Conservation (phyloP, 2,797 vertebrate species). For the Bucorvus abyssinicus region DNA sequence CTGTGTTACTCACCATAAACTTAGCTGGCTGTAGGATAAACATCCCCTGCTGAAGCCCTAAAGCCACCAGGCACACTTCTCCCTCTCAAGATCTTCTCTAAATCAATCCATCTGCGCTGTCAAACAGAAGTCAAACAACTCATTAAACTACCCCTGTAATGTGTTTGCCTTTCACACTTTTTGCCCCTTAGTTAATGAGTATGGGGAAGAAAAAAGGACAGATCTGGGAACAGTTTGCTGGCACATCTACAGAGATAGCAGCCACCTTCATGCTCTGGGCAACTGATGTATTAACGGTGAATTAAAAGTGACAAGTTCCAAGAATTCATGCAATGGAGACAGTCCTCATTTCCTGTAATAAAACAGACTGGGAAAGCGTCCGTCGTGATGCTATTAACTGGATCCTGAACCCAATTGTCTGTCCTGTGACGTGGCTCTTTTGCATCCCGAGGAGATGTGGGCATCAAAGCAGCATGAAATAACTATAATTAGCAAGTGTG, state of each 20-base stretch:
- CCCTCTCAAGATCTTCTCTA: background rate
- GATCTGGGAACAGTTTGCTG: background rate
- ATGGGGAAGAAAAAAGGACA: background rate
- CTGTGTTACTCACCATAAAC: background rate
- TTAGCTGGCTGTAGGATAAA: background rate
- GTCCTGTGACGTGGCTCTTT: background rate
- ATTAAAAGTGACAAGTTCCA: background rate
- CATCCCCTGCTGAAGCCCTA: background rate
- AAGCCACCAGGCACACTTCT: background rate
- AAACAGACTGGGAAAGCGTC: background rate
- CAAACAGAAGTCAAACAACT: background rate
- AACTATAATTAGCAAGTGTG: background rate
- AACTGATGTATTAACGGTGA: background rate
- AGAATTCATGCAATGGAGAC: background rate
- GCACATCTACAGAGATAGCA: background rate
- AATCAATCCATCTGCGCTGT: background rate
- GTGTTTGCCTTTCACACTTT: background rate
- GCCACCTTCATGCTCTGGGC: background rate
- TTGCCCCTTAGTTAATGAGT: background rate
- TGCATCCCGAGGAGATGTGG: background rate
- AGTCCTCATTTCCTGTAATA: background rate
- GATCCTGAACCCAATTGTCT: background rate
- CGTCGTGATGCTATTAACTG: background rate
- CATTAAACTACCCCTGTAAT: background rate
- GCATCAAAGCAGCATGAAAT: background rate